phyloP scores from a whole-genome alignment of 2,113 vertebrate genomes.

The Hemiprocne comata region DNA sequence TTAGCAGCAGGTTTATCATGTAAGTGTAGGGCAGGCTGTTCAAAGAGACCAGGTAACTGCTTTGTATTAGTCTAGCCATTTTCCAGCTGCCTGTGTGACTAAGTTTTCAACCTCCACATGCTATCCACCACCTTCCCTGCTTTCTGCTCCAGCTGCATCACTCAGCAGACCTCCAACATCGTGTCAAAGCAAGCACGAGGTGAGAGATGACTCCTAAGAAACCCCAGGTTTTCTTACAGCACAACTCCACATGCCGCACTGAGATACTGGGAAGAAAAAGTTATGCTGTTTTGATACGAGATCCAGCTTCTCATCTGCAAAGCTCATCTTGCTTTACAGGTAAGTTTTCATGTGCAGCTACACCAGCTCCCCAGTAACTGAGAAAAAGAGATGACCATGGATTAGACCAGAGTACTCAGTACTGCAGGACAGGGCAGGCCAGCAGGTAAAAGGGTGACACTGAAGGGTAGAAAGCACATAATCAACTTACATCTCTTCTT shows the following conservation, averaged over 20 bases:
- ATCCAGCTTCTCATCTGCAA: background rate
- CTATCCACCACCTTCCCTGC: background rate
- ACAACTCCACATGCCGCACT: fast-evolving
- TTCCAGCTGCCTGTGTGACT: background rate
- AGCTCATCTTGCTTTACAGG: background rate
- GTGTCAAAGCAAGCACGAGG: fast-evolving
- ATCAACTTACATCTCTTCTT: background rate
- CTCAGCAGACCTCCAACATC: fast-evolving
- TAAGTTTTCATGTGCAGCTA: background rate
- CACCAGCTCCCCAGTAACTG: background rate
- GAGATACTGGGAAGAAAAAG: background rate
- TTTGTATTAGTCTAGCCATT: background rate
- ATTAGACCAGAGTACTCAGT: background rate
- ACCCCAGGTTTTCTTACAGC: background rate
- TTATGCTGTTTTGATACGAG: fast-evolving
- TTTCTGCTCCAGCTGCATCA: background rate
- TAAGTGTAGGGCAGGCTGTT: background rate
- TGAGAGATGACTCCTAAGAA: background rate
- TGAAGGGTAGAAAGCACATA: background rate
- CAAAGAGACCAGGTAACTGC: background rate
- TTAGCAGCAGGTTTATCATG: background rate
- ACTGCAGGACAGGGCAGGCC: background rate
- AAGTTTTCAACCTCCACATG: background rate
- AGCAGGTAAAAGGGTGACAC: background rate
- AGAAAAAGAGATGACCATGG: background rate